Base-by-base conservation (phyloP, 2,888 invertebrate genomes). In the Dascillus cervinus region DNA sequence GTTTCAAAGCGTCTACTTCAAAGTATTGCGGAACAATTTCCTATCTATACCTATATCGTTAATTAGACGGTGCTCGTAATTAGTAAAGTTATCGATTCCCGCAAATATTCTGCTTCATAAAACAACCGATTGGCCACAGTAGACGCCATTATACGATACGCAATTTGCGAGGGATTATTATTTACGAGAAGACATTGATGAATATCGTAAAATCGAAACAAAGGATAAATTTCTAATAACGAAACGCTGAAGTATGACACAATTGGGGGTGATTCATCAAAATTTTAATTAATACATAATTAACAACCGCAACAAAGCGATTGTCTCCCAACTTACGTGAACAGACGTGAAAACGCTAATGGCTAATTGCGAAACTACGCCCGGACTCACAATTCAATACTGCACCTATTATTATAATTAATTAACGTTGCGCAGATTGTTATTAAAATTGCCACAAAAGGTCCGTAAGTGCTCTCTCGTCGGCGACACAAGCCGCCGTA, bases 1-100 rank as follows among this genome's bases (percentile, higher is more conserved):
- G 27, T 37, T 58, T 57, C 52, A 50, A 57, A 56, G 58, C 53
- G 35, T 53, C 55, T 51, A 59, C 60, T 62, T 62, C 60, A 62
- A 62, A 62, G 61, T 62, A 62, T 62, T 60, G 61, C 60, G 50
- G 60, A 62, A 62, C 61, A 62, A 62, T 62, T 62, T 62, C 61
- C 61, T 60, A 62, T 62, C 17, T 6, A 17, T 8, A 17, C 17
- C 17, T 17, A 61, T 55, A 62, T 61, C 60, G 60, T 60, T 62
- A 62, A 62, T 62, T 62, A 62, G 61, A 59, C 60, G 56, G 54
- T 56, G 58, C 57, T 62, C 56, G 60, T 59, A 62, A 61, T 62
- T 62, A 61, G 60, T 54, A 56, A 53, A 52, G 55, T 49, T 52
- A 60, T 59, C 58, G 58, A 60, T 59, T 59, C 57, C 56, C 54